Conservation (phyloP, 2,113 vertebrate genomes). For the Microtus ochrogaster region DNA sequence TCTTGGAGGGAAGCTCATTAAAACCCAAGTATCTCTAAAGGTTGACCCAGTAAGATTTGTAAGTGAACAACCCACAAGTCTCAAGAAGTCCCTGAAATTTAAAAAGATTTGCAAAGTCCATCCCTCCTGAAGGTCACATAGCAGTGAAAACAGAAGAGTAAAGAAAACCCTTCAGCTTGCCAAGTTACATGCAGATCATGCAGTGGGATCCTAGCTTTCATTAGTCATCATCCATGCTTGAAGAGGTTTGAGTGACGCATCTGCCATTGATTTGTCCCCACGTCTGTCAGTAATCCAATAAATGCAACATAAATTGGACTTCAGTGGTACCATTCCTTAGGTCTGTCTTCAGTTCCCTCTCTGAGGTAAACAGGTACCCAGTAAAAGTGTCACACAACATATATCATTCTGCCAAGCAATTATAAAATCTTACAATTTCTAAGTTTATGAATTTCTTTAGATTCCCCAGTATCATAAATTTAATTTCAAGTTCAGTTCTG, state of each 20-base stretch:
- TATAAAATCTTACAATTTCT: neutral
- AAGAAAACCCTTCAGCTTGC: neutral
- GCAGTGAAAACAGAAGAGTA: neutral
- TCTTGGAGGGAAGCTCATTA: neutral
- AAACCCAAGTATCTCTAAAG: neutral
- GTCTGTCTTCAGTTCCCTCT: neutral
- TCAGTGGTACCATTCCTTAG: neutral
- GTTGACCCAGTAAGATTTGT: neutral
- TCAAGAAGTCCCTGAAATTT: neutral
- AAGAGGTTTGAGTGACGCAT: neutral
- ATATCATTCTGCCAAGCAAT: neutral
- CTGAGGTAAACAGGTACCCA: neutral
- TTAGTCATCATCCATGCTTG: neutral
- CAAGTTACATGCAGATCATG: too few relatives aligned
- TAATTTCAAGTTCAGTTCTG: neutral
- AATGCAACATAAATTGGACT: neutral
- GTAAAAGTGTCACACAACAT: neutral
- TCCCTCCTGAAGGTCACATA: neutral
- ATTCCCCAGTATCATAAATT: neutral
- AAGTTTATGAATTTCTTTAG: neutral
- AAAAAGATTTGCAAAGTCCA: neutral
- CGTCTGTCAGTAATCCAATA: neutral
- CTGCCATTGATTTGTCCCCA: neutral
- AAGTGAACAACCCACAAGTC: neutral
- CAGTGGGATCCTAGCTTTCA: neutral